Evolutionary conservation across 2,797 vertebrate species (phyloP), one percentile per base, ranked within the genome.

Genomic region (Erpetoichthys calabaricus): DNA sequence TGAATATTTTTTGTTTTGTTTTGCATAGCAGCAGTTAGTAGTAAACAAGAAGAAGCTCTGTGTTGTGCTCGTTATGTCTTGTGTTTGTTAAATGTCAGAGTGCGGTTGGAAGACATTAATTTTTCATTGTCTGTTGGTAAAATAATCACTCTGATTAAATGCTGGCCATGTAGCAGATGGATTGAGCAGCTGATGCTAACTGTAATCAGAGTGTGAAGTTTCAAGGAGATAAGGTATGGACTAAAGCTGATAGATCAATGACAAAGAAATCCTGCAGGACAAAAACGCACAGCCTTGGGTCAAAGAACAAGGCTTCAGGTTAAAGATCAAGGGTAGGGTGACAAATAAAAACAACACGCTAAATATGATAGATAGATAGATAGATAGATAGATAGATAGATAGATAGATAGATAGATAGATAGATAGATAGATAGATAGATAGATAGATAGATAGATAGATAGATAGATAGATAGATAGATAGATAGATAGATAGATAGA

Each of bases 121-220:
- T 73, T 80, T 79, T 75, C 65, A 75, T 68, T 0, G 42, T 68
- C 57, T 65, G 69, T 62, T 52, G 64, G 70, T 47, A 69, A 82
- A 73, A 71, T 65, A 74, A 69, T 67, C 45, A 3, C 57, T 43
- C 55, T 62, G 56, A 68, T 79, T 65, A 67, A 62, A 66, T 45
- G 68, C 60, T 62, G 62, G 65, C 65, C 70, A 59, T 58, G 62
- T 53, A 66, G 64, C 58, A 55, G n/a, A n/a, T n/a, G n/a, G n/a
- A n/a, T n/a, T n/a, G n/a, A n/a, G n/a, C n/a, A n/a, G n/a, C n/a
- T n/a, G n/a, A n/a, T n/a, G n/a, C n/a, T n/a, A n/a, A n/a, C n/a
- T n/a, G n/a, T n/a, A n/a, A n/a, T n/a, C n/a, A 2, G 43, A 47
- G 60, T 57, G 52, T 51, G 61, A 9, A 45, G 53, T 59, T 51